A percentile compares a stretch with the other conserved stretches of the same genome.
phyloP scores from a whole-genome alignment of 2,797 vertebrate genomes.

The Hemibagrus guttatus region DNA sequence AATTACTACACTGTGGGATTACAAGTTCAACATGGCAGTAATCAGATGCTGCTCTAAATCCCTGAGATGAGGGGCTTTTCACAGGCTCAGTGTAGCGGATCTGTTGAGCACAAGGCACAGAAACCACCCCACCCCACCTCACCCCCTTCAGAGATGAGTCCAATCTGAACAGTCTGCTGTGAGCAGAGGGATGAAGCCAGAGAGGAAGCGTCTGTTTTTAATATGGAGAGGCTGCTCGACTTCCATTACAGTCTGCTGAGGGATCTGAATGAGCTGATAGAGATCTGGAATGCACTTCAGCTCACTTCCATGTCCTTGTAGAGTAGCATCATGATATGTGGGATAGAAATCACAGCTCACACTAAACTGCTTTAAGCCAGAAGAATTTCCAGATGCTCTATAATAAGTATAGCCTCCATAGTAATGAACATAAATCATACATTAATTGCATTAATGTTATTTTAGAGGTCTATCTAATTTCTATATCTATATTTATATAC shows the following conservation, averaged over 20 bases:
- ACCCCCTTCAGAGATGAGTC: conserved; percentile 57
- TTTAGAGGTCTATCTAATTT: neutral
- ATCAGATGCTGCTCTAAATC: conserved; percentile 72
- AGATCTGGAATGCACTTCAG: conserved; percentile 44
- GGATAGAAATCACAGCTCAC: conserved; percentile 23
- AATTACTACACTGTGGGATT: conserved; percentile 52
- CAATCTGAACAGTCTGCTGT: conserved; percentile 62
- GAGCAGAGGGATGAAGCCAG: conserved; percentile 51
- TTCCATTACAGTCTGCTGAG: conserved; percentile 50
- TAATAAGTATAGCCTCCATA: conserved; percentile 3
- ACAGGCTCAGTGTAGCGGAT: conserved; percentile 63
- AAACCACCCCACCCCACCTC: conserved; percentile 37
- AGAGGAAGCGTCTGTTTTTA: conserved; percentile 56
- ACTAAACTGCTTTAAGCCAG: conserved; percentile 27
- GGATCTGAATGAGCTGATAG: conserved; percentile 46
- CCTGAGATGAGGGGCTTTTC: conserved; percentile 65
- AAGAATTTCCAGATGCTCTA: conserved; percentile 3
- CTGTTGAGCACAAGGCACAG: conserved; percentile 58
- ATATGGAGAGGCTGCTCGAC: conserved; percentile 43
- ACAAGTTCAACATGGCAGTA: conserved; percentile 62
- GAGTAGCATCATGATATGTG: conserved; percentile 24
- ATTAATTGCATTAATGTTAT: no score
- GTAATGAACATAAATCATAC: neutral
- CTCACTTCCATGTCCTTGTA: conserved; percentile 29
- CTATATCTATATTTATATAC: no score